These are phyloP conservation scores for Schizopygopsis pylzovi DNA, from an alignment of 2,797 vertebrate species.

Conservation along the genomic window DNA sequence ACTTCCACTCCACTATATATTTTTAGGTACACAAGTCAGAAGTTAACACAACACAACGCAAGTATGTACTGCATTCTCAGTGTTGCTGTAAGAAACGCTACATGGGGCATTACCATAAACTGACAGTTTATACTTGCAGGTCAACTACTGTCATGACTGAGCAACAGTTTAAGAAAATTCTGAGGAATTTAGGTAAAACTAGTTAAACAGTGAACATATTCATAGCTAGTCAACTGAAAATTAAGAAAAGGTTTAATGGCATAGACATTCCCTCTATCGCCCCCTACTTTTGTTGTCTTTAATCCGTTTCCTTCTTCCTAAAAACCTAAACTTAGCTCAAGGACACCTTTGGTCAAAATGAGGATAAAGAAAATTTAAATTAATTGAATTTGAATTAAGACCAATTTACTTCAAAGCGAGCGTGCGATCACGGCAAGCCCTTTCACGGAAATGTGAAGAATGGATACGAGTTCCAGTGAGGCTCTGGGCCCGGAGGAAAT, in stretches of 20 bases:
- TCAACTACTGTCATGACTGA: neutral
- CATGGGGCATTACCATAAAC: neutral
- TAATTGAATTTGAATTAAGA: constrained; percentile 43
- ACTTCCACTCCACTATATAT: neutral
- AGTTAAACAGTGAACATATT: neutral
- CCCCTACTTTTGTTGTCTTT: constrained; percentile 10
- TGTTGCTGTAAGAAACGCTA: neutral
- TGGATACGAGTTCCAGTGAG: neutral
- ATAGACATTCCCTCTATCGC: neutral
- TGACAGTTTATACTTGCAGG: neutral
- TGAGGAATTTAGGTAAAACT: neutral
- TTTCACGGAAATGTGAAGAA: constrained; percentile 34
- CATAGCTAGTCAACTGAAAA: neutral
- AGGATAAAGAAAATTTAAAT: constrained; percentile 1
- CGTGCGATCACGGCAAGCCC: neutral
- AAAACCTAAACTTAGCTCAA: constrained; percentile 63
- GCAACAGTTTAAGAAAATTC: neutral
- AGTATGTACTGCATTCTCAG: neutral
- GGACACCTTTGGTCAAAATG: constrained; percentile 54
- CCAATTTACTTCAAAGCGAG: constrained; percentile 54
- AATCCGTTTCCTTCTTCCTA: constrained; percentile 70
- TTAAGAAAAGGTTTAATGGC: neutral
- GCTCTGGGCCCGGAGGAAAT: neutral
- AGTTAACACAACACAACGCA: neutral
- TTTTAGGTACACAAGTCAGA: neutral